phyloP scores from a whole-genome alignment of 30 jellyfish, hydroid and myxozoan species.

The Catostylus mosaicus region DNA sequence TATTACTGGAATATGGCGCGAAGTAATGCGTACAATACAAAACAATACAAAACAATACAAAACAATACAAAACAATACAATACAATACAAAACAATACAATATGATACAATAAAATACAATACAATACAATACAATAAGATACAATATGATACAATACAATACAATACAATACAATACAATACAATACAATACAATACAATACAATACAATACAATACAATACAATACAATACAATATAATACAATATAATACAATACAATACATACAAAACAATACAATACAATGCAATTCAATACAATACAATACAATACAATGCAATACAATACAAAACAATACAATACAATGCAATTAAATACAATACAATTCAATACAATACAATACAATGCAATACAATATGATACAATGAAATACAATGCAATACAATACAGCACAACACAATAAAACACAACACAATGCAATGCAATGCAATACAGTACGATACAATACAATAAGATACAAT shows the following conservation, averaged over 20 bases:
- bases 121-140: not conserved
- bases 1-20: too few relatives aligned
- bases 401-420: too few relatives aligned
- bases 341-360: too few relatives aligned
- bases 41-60: too few relatives aligned
- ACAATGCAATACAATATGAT: too few relatives aligned
- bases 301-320: not conserved
- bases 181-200: not conserved
- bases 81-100: not conserved
- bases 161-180: not conserved
- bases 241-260: not conserved
- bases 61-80: not conserved
- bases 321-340: not conserved
- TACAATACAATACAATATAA: not conserved
- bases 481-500: too few relatives aligned
- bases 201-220: not conserved
- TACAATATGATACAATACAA: not conserved
- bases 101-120: not conserved
- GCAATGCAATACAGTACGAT: too few relatives aligned
- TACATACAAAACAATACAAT: not conserved
- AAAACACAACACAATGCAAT: too few relatives aligned
- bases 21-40: too few relatives aligned
- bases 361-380: too few relatives aligned
- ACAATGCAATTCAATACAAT: not conserved
- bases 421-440: too few relatives aligned